These are phyloP conservation scores for Yponomeuta evonymella DNA, from an alignment of 2,888 invertebrate species.

Conservation along the genomic window DNA sequence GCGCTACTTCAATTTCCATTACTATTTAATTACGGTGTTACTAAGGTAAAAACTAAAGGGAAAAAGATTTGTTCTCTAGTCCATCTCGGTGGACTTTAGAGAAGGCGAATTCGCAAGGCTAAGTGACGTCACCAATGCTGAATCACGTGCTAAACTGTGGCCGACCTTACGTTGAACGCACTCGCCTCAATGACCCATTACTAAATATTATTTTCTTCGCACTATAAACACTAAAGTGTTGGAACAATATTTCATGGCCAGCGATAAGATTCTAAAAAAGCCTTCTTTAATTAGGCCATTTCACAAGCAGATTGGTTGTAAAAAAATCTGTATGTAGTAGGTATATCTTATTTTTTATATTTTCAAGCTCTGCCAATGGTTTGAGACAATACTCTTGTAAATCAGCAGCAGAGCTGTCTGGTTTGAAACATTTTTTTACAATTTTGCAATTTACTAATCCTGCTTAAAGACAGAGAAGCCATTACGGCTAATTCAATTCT, in stretches of 20 bases:
- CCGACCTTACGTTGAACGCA: slow-evolving; percentile 33
- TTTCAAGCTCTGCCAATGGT: no score
- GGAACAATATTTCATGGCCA: no score
- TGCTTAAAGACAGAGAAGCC: not conserved
- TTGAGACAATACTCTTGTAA: not conserved
- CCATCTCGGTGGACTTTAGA: slow-evolving; percentile 17
- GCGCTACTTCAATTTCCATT: not conserved
- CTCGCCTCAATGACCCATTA: slow-evolving; percentile 3
- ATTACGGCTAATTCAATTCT: not conserved
- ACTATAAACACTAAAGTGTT: not conserved
- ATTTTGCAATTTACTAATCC: not conserved
- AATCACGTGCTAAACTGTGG: slow-evolving; percentile 41
- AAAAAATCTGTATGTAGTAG: no score
- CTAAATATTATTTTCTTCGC: not conserved
- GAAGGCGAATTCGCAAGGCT: slow-evolving; percentile 31
- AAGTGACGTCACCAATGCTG: slow-evolving; percentile 38
- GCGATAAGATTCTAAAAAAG: not conserved
- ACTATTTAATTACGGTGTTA: not conserved
- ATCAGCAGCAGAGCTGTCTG: no score
- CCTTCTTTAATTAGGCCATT: no score
- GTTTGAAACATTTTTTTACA: not conserved
- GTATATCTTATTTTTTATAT: no score
- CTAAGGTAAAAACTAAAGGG: not conserved
- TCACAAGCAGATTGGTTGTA: no score
- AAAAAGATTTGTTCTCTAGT: not conserved